These are phyloP conservation scores for Eristalinus sepulchralis DNA, from an alignment of 2,888 invertebrate species.

Conservation along the genomic window DNA sequence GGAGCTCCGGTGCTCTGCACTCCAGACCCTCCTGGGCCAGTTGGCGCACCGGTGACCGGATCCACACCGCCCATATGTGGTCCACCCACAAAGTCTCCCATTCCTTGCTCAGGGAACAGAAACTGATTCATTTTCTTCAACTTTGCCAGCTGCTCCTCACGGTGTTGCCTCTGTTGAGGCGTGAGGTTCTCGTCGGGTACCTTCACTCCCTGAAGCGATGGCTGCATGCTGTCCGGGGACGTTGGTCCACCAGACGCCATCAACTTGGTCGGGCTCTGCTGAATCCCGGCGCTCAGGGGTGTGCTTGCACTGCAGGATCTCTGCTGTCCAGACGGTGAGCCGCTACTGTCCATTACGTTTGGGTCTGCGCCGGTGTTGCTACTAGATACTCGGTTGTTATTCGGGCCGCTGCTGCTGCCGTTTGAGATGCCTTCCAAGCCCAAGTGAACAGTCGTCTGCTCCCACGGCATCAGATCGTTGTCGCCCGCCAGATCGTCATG, in stretches of 20 bases:
- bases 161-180: constrained; percentile 95
- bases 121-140: constrained; percentile 95
- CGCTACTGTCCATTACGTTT: constrained; percentile 68
- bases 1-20: constrained; percentile 39
- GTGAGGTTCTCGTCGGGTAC: constrained; percentile 98
- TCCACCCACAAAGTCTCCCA: constrained; percentile 68
- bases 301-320: constrained; percentile 52
- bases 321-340: constrained; percentile 44
- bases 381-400: constrained; percentile 29
- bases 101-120: constrained; percentile 90
- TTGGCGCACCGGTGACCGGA: constrained; percentile 39
- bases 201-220: constrained; percentile 89
- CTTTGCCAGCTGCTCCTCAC: constrained; percentile 95
- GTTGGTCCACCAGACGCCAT: constrained; percentile 63
- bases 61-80: constrained; percentile 53
- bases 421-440: constrained; percentile 73
- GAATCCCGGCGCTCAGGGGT: constrained; percentile 45
- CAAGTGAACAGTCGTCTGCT: constrained; percentile 78
- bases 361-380: constrained; percentile 46
- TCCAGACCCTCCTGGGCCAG: constrained; percentile 42
- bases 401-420: constrained; percentile 47
- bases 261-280: constrained; percentile 63
- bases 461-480: constrained; percentile 82
- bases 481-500: constrained; percentile 76
- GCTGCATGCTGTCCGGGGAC: constrained; percentile 80